Evolutionary conservation across 2,113 vertebrate genomes (phyloP), one percentile per base, ranked within the genome.

Genomic region (Syngnathus scovelli): DNA sequence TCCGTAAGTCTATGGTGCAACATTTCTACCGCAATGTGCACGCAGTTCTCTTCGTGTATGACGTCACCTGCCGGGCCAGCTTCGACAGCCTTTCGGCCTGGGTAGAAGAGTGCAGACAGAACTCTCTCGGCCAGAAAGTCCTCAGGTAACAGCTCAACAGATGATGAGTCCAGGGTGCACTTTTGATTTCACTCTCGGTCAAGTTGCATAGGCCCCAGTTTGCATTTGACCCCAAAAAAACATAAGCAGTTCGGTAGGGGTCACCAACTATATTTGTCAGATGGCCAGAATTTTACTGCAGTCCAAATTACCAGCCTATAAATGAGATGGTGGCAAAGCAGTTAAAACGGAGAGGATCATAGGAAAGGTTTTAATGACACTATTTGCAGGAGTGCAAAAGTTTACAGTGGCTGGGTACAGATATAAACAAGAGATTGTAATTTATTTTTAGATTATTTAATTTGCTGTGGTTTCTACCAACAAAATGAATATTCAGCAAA

Each of bases 1-100:
- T 98, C 83, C 83, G 95, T 2, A 97, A 97, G 87, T 98, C 95
- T 78, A 96, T 98, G 95, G 94, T 96, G 43, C 95, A 94, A 59
- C 97, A 98, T 76, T 99, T 98, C 72, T 99, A 98, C 78, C 91
- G 97, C 19, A 96, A 98, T 0, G 95, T 96, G 0, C 96, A 98
- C 0, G 95, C 95, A 0, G 93, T 98, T 1, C 94, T 98, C 76
- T 98, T 98, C 13, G 88, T 98, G 1, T 98, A 96, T 0, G 96
- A 98, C 0, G 93, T 98, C 90, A 95, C 92, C 67, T 94, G 92
- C 67, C 88, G 91, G 44, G 82, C 91, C 62, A 95, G 93, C 54
- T 99, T 99, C 68, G 89, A 88, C 0, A 91, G 92, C 68, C 90
- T 99, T 64, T 89, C 91, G 0, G 77, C 89, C 0, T 99, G 96